Evolutionary conservation across 2,797 vertebrate genomes (phyloP).

Genomic region (Chrysocyon brachyurus): DNA sequence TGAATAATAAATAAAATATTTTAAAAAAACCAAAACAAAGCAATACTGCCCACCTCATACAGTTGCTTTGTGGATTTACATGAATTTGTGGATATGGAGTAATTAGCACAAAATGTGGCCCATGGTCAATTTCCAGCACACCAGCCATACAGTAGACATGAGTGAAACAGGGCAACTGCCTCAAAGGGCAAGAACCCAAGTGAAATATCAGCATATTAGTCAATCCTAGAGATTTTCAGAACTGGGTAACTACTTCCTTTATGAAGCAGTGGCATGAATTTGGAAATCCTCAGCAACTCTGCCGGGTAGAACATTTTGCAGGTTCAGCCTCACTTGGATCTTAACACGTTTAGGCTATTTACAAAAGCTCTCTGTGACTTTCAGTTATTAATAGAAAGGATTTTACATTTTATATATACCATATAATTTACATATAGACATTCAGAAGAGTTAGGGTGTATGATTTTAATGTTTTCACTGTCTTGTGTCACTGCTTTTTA

Average conservation of each 20-base stretch:
- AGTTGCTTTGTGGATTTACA: neutral
- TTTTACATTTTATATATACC: neutral
- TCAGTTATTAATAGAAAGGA: constrained; percentile 11
- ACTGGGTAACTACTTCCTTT: neutral
- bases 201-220: neutral
- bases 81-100: neutral
- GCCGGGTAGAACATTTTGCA: neutral
- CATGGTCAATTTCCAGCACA: neutral
- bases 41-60: too few species aligned
- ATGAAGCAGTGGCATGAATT: neutral
- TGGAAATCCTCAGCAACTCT: neutral
- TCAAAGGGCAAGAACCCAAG: neutral
- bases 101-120: neutral
- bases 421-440: neutral
- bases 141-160: too few species aligned
- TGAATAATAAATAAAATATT: too few species aligned
- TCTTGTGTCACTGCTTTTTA: neutral
- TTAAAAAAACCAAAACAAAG: too few species aligned
- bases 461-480: neutral
- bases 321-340: neutral
- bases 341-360: neutral
- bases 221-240: neutral
- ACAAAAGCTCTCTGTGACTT: neutral
- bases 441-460: neutral
- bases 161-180: neutral